Evolutionary conservation across 2,888 invertebrate species (phyloP).

Genomic region (Neocrepidodera transversa): DNA sequence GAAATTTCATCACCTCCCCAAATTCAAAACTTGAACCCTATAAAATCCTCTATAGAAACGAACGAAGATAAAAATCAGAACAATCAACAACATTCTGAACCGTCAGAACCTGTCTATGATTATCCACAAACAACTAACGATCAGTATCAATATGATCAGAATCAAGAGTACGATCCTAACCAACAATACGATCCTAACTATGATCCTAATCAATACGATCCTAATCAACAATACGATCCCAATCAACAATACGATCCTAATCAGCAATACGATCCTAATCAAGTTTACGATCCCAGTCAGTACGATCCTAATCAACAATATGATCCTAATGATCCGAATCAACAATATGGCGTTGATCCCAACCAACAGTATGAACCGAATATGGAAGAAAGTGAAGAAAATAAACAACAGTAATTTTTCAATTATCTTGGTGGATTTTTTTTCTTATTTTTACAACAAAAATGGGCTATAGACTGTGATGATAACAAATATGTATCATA

Average conservation of each 20-base stretch:
- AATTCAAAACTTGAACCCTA: background rate
- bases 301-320: conserved; percentile 48
- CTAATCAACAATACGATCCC: conserved; percentile 52
- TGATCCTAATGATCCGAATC: conserved; percentile 46
- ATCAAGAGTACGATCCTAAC: conserved; percentile 35
- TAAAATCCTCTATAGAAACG: conserved; percentile 35
- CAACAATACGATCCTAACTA: conserved; percentile 53
- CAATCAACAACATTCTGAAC: conserved; percentile 28
- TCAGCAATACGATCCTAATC: conserved; percentile 47
- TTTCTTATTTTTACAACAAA: too few species aligned
- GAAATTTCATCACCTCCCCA: background rate
- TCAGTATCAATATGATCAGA: conserved; percentile 34
- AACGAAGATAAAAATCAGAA: conserved; percentile 36
- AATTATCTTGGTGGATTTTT: too few species aligned
- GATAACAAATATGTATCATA: too few species aligned
- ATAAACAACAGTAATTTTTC: too few species aligned
- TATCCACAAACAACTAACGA: conserved; percentile 22
- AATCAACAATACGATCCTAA: conserved; percentile 47
- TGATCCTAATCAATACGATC: conserved; percentile 35
- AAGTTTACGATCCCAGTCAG: conserved; percentile 41
- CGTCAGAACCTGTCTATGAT: conserved; percentile 3
- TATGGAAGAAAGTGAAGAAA: too few species aligned
- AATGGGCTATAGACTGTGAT: too few species aligned
- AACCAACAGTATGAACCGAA: conserved; percentile 2
- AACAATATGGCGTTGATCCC: conserved; percentile 43